Evolutionary conservation across 1,140 invertebrate species (phyloP).

Genomic region (Macrocentrus cingulum): DNA sequence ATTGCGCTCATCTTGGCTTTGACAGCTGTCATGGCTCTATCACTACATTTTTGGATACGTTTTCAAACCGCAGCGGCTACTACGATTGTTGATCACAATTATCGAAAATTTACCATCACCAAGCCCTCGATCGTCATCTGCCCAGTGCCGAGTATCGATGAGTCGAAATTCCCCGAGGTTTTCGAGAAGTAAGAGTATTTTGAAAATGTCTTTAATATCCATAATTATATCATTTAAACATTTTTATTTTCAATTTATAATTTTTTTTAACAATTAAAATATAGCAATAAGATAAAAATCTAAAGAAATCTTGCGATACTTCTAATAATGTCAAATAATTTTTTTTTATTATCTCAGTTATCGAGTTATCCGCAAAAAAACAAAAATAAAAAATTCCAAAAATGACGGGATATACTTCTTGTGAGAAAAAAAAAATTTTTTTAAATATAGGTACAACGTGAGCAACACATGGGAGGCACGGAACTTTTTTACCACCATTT

Average conservation of each 20-base stretch:
- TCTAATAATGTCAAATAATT: background rate
- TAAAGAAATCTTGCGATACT: too few relatives aligned
- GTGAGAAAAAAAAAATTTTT: background rate
- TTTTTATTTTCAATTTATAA: background rate
- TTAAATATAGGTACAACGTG: slow-evolving; percentile 24
- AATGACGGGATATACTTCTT: background rate
- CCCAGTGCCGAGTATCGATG: slow-evolving; percentile 15
- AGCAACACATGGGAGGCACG: slow-evolving; percentile 30
- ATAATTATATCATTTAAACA: background rate
- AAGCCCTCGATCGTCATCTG: slow-evolving; percentile 31
- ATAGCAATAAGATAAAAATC: too few relatives aligned
- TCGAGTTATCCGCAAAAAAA: too few relatives aligned
- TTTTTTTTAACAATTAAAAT: too few relatives aligned
- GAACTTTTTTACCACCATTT: slow-evolving; percentile 34
- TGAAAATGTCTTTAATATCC: background rate
- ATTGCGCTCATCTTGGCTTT: slow-evolving; percentile 28
- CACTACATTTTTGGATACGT: slow-evolving; percentile 32
- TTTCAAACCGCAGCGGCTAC: slow-evolving; percentile 30
- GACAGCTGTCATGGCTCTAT: slow-evolving; percentile 22
- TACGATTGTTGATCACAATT: slow-evolving; percentile 25
- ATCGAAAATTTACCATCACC: slow-evolving; percentile 17
- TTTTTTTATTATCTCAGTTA: background rate
- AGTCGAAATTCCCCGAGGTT: slow-evolving; percentile 23
- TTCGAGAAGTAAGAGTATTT: slow-evolving; percentile 31
- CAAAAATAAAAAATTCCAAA: too few relatives aligned